phyloP scores from a whole-genome alignment of 2,113 vertebrate genomes.

The Nyctibius bracteatus region DNA sequence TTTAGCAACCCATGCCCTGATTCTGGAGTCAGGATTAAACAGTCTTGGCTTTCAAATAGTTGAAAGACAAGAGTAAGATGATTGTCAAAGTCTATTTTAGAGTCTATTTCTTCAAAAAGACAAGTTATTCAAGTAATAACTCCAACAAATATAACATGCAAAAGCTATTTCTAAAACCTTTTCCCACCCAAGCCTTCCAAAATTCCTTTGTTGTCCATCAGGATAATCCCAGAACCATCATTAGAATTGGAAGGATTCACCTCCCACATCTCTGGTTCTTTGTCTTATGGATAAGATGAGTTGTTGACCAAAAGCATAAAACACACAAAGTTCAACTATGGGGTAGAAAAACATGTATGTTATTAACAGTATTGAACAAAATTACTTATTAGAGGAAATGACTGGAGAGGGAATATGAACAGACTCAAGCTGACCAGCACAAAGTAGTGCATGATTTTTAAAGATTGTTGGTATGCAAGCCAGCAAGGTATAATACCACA shows the following conservation, averaged over 20 bases:
- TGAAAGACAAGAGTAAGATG: not conserved
- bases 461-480: not conserved
- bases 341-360: not conserved
- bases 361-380: not conserved
- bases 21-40: not conserved
- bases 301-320: not conserved
- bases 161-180: not conserved
- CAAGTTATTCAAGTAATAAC: not conserved
- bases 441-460: not conserved
- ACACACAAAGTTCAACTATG: not conserved
- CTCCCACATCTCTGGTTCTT: not conserved
- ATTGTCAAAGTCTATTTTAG: not conserved
- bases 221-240: not conserved
- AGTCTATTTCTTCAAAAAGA: not conserved
- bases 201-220: not conserved
- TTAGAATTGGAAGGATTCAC: not conserved
- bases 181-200: not conserved
- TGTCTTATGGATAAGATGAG: not conserved
- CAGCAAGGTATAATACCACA: not conserved
- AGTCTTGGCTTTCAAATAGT: not conserved
- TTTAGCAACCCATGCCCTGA: not conserved
- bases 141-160: not conserved
- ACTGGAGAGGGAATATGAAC: rapidly evolving
- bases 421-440: not conserved
- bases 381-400: not conserved